Percentiles rank a stretch among this genome's conserved stretches.
These are phyloP conservation scores for Liposcelis brunnea DNA, from an alignment of 2,888 invertebrate genomes.

Conservation along the genomic window DNA sequence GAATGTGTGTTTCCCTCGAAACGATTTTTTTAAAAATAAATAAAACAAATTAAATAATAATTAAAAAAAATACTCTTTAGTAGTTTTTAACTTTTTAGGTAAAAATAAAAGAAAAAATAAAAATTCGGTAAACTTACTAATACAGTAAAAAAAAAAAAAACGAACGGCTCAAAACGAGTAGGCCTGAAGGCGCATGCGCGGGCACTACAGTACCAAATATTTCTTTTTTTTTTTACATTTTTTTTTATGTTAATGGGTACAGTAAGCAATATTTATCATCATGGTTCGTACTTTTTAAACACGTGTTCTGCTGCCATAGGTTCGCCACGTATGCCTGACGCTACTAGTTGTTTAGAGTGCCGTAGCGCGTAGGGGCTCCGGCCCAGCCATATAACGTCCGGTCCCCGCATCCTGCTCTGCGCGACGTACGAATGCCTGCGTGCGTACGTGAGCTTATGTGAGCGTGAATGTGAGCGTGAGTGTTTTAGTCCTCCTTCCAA, in stretches of 20 bases:
- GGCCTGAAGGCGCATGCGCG: too few species aligned
- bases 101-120: slow-evolving; percentile 11
- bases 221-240: slow-evolving; percentile 1
- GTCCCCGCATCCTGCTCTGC: not conserved
- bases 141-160: slow-evolving; percentile 17
- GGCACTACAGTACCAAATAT: too few species aligned
- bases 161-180: slow-evolving; percentile 10
- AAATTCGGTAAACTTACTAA: slow-evolving; percentile 12
- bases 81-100: slow-evolving; percentile 15
- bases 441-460: not conserved
- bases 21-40: slow-evolving; percentile 7
- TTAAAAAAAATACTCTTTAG: slow-evolving; percentile 15
- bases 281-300: too few species aligned
- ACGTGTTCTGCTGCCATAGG: slow-evolving; percentile 7
- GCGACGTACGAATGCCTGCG: slow-evolving; percentile 4
- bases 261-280: too few species aligned
- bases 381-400: not conserved
- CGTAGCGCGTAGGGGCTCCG: slow-evolving; percentile 4
- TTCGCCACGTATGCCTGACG: not conserved
- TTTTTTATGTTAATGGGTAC: slow-evolving; percentile 7
- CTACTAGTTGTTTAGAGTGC: slow-evolving; percentile 5
- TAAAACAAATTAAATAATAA: slow-evolving; percentile 15
- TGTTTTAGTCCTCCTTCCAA: not conserved
- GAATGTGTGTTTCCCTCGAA: too few species aligned
- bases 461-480: not conserved